Percentiles rank a stretch among this genome's conserved stretches.
These are phyloP conservation scores for Diglossa cyanea DNA, from an alignment of 2,797 vertebrate species.

Conservation along the genomic window DNA sequence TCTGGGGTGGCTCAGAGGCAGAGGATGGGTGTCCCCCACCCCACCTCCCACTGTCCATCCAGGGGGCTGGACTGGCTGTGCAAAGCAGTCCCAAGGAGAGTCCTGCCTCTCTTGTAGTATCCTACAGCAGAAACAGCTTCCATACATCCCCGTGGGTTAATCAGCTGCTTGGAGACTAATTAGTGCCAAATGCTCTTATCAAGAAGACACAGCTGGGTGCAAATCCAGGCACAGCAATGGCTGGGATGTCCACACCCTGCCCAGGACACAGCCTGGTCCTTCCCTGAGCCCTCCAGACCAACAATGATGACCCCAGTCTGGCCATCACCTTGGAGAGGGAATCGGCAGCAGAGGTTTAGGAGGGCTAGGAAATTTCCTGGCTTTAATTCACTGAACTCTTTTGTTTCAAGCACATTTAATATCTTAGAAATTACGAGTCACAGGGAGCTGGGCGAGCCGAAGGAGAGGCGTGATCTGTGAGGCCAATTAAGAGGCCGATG, in stretches of 20 bases:
- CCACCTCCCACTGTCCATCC: not conserved
- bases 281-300: not conserved
- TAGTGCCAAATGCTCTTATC: not conserved
- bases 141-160: not conserved
- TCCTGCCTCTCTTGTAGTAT: not conserved
- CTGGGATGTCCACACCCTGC: not conserved
- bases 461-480: slow-evolving; percentile 42
- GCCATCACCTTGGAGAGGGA: not conserved
- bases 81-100: not conserved
- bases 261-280: not conserved
- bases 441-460: not conserved
- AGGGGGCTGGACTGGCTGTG: no score
- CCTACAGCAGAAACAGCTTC: not conserved
- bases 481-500: slow-evolving; percentile 56
- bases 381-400: slow-evolving; percentile 59
- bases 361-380: slow-evolving; percentile 2
- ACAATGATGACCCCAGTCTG: not conserved
- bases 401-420: slow-evolving; percentile 61
- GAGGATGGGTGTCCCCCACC: not conserved
- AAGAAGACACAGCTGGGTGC: not conserved
- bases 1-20: not conserved
- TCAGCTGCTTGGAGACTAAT: slow-evolving; percentile 4
- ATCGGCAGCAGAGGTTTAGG: not conserved
- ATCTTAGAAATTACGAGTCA: slow-evolving; percentile 58
- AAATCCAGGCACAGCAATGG: not conserved